These are phyloP conservation scores for Trinectes maculatus DNA, from an alignment of 2,113 vertebrate species.

Conservation along the genomic window DNA sequence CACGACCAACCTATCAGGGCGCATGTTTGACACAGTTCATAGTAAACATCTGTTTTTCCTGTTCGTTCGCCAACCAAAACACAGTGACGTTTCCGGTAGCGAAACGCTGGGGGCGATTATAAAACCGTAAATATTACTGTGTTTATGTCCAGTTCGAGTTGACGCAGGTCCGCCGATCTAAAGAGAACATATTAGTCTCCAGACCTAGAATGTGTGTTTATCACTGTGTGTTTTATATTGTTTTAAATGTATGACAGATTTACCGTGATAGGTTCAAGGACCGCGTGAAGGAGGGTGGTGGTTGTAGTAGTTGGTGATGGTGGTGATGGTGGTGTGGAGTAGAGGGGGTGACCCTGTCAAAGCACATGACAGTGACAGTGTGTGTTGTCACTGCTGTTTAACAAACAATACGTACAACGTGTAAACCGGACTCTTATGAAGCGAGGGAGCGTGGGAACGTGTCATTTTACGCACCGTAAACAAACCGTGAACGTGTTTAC, in stretches of 20 bases:
- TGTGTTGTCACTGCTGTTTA: no score
- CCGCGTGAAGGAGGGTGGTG: not conserved
- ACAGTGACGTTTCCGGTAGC: not conserved
- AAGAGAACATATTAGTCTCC: not conserved
- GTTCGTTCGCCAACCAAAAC: not conserved
- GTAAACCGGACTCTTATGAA: no score
- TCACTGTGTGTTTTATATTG: fast-evolving
- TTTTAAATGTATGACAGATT: not conserved
- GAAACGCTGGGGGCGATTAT: not conserved
- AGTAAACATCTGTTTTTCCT: not conserved
- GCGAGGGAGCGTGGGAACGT: no score
- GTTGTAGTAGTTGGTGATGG: conserved; percentile 1
- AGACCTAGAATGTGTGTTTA: fast-evolving
- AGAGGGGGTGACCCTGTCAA: conserved; percentile 19
- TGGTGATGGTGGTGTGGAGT: not conserved
- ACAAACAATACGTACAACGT: not conserved
- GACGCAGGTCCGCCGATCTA: conserved; percentile 15
- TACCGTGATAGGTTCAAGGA: not conserved
- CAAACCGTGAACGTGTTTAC: conserved; percentile 46
- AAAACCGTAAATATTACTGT: not conserved
- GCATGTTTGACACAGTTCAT: not conserved
- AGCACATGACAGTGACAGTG: conserved; percentile 62
- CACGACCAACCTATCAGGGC: no score
- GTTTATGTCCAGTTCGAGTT: not conserved
- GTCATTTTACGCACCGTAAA: conserved; percentile 57